Evolutionary conservation across 2,888 invertebrate species (phyloP).

Genomic region (Melanophora roralis): DNA sequence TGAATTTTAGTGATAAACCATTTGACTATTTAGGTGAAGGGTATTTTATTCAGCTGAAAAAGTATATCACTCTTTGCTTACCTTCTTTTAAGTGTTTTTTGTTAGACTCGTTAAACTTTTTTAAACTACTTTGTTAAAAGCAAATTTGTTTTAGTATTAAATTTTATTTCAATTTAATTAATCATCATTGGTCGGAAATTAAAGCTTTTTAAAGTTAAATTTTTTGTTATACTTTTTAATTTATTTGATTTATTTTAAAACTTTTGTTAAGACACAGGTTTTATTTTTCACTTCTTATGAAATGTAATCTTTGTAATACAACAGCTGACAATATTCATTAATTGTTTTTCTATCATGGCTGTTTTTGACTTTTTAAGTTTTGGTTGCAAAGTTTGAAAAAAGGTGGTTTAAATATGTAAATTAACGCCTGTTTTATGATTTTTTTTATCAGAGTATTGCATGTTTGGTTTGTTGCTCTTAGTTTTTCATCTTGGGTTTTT

Average conservation of each 20-base stretch:
- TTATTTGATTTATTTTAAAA: neutral
- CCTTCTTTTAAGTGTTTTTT: too few relatives aligned
- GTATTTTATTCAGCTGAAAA: too few relatives aligned
- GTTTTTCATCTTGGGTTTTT: neutral
- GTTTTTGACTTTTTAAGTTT: slow-evolving; percentile 15
- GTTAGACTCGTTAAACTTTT: too few relatives aligned
- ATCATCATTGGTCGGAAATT: neutral
- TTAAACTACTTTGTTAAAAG: too few relatives aligned
- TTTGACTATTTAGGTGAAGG: too few relatives aligned
- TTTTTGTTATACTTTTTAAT: neutral
- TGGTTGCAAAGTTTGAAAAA: neutral
- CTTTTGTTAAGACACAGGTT: neutral
- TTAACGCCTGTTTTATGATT: slow-evolving; percentile 35
- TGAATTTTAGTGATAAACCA: too few relatives aligned
- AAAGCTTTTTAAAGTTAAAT: neutral
- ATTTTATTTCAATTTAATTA: neutral
- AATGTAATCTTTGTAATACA: neutral
- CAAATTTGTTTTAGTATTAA: too few relatives aligned
- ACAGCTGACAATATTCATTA: neutral
- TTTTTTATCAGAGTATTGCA: neutral
- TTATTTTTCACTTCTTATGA: neutral
- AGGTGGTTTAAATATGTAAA: slow-evolving; percentile 21
- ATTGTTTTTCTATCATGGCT: too few relatives aligned
- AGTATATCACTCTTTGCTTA: too few relatives aligned
- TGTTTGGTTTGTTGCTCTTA: neutral